phyloP scores from a whole-genome alignment of 2,888 invertebrate genomes.

The Tortricodes alternella region DNA sequence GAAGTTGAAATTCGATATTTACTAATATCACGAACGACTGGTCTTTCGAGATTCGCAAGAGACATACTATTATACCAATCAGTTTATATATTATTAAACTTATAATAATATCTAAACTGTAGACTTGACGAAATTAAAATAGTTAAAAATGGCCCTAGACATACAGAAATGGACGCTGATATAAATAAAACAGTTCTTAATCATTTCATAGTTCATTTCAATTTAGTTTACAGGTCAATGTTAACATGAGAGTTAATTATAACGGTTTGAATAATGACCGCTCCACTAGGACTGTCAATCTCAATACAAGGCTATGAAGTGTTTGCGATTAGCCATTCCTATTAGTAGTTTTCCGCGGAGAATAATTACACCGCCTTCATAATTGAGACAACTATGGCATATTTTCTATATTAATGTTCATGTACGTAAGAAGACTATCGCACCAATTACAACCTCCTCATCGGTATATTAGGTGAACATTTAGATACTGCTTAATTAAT shows the following conservation, averaged over 20 bases:
- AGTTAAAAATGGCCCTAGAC: background rate
- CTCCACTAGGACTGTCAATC: constrained; percentile 34
- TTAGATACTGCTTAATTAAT: too few species aligned
- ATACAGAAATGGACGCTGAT: constrained; percentile 10
- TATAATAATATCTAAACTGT: too few species aligned
- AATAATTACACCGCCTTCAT: constrained; percentile 25
- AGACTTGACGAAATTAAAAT: background rate
- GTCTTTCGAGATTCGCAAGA: too few species aligned
- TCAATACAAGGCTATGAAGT: constrained; percentile 38
- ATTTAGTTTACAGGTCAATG: constrained; percentile 66
- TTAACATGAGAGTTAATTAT: constrained; percentile 41
- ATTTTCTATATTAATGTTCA: constrained; percentile 10
- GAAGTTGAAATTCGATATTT: background rate
- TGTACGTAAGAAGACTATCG: background rate
- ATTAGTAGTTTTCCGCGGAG: constrained; percentile 47
- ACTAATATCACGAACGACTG: too few species aligned
- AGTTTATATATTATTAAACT: too few species aligned
- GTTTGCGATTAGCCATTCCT: constrained; percentile 43
- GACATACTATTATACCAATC: too few species aligned
- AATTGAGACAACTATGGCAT: constrained; percentile 5
- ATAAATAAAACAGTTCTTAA: constrained; percentile 20
- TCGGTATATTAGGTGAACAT: too few species aligned
- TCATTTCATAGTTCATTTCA: constrained; percentile 46
- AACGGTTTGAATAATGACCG: constrained; percentile 30
- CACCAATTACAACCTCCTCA: too few species aligned